Evolutionary conservation across 2,113 vertebrate species (phyloP).

Genomic region (Leiothrix lutea): DNA sequence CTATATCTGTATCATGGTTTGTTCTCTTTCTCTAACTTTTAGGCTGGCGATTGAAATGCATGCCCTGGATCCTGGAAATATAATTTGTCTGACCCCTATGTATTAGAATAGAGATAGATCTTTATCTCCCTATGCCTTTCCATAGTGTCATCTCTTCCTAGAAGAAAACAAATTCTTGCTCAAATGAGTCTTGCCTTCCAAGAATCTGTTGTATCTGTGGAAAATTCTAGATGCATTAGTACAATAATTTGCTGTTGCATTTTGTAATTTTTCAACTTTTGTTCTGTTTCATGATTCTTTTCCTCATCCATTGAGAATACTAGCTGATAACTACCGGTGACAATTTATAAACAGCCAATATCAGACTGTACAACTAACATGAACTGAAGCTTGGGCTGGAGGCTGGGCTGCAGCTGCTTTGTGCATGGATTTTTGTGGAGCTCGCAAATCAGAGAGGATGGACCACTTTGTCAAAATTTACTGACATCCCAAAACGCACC

Average conservation of each 20-base stretch:
- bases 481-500: not conserved
- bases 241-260: not conserved
- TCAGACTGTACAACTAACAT: not conserved
- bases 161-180: not conserved
- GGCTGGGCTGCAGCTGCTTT: not conserved
- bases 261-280: not conserved
- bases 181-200: not conserved
- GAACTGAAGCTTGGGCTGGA: not conserved
- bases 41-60: rapidly evolving
- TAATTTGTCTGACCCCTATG: not conserved
- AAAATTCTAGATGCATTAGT: not conserved
- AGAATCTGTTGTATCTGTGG: not conserved
- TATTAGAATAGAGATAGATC: not conserved
- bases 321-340: not conserved
- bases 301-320: not conserved
- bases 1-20: not conserved
- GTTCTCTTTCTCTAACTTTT: not conserved
- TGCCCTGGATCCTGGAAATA: not conserved
- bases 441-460: not conserved
- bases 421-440: rapidly evolving
- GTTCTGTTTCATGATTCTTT: not conserved
- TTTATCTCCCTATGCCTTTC: not conserved
- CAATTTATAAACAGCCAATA: not conserved
- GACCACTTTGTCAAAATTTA: not conserved
- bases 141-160: not conserved